Percentiles rank a stretch among this genome's conserved stretches.
phyloP scores from a whole-genome alignment of 2,888 invertebrate genomes.

The Calameuta idolon region DNA sequence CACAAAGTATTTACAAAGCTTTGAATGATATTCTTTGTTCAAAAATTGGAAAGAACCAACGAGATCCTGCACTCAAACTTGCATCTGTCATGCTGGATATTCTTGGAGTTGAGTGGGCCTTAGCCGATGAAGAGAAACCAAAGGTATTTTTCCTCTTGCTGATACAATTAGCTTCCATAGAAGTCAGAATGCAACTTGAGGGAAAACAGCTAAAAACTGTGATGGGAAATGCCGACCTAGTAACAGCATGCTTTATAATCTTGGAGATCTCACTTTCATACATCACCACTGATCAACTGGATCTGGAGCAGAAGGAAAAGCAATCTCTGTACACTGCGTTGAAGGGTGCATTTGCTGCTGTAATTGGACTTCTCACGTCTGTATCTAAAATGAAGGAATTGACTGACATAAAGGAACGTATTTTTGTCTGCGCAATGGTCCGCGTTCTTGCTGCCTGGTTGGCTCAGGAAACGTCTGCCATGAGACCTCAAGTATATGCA shows the following conservation, averaged over 20 bases:
- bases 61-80: constrained; percentile 88
- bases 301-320: constrained; percentile 90
- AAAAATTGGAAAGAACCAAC: constrained; percentile 87
- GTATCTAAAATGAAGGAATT: constrained; percentile 80
- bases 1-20: constrained; percentile 83
- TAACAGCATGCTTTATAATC: constrained; percentile 86
- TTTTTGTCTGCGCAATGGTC: constrained; percentile 87
- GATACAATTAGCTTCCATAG: constrained; percentile 89
- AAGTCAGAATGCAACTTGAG: constrained; percentile 94
- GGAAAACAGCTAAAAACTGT: constrained; percentile 86
- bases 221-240: constrained; percentile 79
- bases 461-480: constrained; percentile 89
- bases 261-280: constrained; percentile 84
- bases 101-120: constrained; percentile 87
- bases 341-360: constrained; percentile 88
- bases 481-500: constrained; percentile 85
- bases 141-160: constrained; percentile 86
- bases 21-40: constrained; percentile 86
- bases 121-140: constrained; percentile 82
- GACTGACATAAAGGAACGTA: constrained; percentile 77
- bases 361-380: constrained; percentile 79
- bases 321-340: constrained; percentile 90
- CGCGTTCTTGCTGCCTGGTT: constrained; percentile 90
- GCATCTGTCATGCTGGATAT: constrained; percentile 84
- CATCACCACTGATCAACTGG: constrained; percentile 84